These are phyloP conservation scores for Heteromyza rotundicornis DNA, from an alignment of 2,888 invertebrate genomes.

Conservation along the genomic window DNA sequence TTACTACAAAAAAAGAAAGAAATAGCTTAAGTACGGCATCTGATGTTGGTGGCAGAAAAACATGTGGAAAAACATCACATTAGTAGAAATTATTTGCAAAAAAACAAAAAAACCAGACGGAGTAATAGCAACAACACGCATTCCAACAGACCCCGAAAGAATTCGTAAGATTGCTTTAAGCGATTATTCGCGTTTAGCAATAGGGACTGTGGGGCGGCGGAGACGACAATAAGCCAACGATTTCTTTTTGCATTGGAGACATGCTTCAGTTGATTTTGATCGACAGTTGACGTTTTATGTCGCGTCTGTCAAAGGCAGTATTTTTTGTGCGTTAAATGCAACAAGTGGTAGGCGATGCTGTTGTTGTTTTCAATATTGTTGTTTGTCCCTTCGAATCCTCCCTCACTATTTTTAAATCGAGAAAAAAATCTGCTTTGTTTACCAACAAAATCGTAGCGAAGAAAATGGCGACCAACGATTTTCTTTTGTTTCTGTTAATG, in stretches of 20 bases:
- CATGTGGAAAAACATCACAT: constrained; percentile 26
- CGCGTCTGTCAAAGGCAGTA: constrained; percentile 48
- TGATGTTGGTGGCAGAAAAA: constrained; percentile 18
- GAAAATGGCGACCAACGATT: constrained; percentile 17
- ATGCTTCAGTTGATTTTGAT: constrained; percentile 47
- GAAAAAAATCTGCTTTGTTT: constrained; percentile 4
- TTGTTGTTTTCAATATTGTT: constrained; percentile 13
- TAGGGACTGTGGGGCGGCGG: neutral
- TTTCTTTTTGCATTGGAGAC: constrained; percentile 24
- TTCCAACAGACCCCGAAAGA: constrained; percentile 16
- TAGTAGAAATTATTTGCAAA: constrained; percentile 15
- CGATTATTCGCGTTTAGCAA: constrained; percentile 7
- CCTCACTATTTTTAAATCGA: constrained; percentile 8
- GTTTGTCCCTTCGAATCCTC: neutral
- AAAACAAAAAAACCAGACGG: neutral
- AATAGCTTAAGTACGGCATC: neutral
- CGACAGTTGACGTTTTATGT: constrained; percentile 59
- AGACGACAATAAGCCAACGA: neutral
- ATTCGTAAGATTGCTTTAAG: constrained; percentile 12
- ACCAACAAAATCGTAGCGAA: constrained; percentile 2
- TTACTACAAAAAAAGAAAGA: constrained; percentile 17
- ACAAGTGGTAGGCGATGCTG: constrained; percentile 15
- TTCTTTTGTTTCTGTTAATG: too few relatives aligned
- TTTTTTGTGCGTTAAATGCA: constrained; percentile 16
- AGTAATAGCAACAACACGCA: constrained; percentile 15